Evolutionary conservation across 2,113 vertebrate species (phyloP).

Genomic region (Indicator maculatus): DNA sequence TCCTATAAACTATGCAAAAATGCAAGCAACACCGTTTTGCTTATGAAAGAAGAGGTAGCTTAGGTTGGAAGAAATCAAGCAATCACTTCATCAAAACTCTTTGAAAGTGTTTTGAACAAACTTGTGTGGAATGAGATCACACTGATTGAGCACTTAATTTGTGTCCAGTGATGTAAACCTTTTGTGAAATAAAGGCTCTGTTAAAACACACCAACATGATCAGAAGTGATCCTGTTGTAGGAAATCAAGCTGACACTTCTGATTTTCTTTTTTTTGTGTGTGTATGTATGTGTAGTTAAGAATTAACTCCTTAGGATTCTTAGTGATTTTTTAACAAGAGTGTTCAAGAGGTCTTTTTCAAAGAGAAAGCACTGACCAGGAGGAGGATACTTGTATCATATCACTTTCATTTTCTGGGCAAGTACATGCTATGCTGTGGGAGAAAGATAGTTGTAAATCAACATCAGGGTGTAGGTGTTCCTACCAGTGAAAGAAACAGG

Average conservation of each 20-base stretch:
- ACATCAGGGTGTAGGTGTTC: not conserved
- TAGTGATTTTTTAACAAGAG: not conserved
- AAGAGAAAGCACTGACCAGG: not conserved
- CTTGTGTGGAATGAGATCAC: not conserved
- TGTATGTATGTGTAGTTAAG: not conserved
- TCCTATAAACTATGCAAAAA: not conserved
- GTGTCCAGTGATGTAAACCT: not conserved
- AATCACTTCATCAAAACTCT: not conserved
- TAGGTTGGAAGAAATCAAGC: not conserved
- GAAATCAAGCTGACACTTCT: not conserved
- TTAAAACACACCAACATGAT: not conserved
- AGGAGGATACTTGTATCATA: not conserved
- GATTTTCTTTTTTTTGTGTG: not conserved
- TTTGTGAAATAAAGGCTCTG: not conserved
- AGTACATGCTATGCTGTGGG: not conserved
- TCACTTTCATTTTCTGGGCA: constrained; percentile 8
- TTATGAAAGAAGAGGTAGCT: not conserved
- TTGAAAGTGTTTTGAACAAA: not conserved
- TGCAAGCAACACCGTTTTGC: not conserved
- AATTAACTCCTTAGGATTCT: not conserved
- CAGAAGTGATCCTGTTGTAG: not conserved
- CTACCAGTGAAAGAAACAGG: not conserved
- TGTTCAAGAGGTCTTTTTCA: not conserved
- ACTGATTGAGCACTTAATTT: not conserved
- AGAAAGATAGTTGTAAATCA: not conserved